Percentiles rank a stretch among this genome's conserved stretches.
Conservation (phyloP, 2,797 vertebrate genomes). For the Toxotes lorentzi region DNA sequence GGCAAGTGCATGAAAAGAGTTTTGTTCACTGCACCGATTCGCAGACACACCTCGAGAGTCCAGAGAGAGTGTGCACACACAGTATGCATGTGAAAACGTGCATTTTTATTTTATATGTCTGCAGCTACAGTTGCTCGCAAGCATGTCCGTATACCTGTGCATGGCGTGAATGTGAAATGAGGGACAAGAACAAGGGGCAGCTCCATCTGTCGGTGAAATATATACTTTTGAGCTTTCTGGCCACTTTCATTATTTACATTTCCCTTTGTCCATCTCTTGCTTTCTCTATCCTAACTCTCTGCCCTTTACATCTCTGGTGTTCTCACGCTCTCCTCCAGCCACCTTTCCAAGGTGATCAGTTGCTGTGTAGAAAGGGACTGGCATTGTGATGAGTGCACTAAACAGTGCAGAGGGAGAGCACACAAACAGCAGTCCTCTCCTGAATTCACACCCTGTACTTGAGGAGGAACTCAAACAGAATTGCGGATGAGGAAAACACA, state of each 20-base stretch:
- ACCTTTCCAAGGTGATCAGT: conserved; percentile 66
- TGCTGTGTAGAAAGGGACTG: conserved; percentile 33
- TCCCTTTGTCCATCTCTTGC: conserved; percentile 26
- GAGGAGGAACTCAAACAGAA: conserved; percentile 63
- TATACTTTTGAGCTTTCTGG: conserved; percentile 41
- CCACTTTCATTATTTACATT: conserved; percentile 61
- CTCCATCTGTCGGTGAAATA: conserved; percentile 15
- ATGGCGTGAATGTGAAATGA: conserved; percentile 42
- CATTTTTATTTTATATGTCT: not conserved
- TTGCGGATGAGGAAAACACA: conserved; percentile 60
- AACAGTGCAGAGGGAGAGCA: conserved; percentile 39
- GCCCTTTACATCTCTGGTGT: conserved; percentile 40
- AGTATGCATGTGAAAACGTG: not conserved
- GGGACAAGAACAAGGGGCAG: conserved; percentile 50
- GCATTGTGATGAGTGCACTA: conserved; percentile 45
- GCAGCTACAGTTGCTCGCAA: conserved; percentile 5
- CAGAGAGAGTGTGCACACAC: not conserved
- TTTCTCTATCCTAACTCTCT: conserved; percentile 10
- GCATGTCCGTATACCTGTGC: not conserved
- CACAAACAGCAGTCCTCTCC: conserved; percentile 57
- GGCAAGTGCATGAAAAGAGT: conserved; percentile 29
- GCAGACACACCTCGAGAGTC: conserved; percentile 32
- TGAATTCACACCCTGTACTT: conserved; percentile 60
- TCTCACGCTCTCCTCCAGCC: conserved; percentile 37
- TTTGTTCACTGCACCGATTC: conserved; percentile 31